phyloP scores from a whole-genome alignment of 2,797 vertebrate species.

The Scomberomorus guttatus region DNA sequence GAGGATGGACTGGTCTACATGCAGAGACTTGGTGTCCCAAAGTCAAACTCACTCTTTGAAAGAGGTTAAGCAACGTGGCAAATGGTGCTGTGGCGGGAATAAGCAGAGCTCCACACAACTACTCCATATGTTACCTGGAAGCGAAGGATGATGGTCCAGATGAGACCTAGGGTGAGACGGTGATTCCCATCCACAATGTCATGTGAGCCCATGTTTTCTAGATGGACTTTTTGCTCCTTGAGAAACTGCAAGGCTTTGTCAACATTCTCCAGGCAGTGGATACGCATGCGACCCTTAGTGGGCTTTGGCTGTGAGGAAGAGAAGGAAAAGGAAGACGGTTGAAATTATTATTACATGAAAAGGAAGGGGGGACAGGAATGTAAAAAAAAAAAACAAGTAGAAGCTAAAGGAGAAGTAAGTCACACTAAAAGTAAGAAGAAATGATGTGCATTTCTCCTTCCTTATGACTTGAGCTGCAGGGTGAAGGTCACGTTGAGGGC shows the following conservation, averaged over 20 bases:
- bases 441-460: conserved; percentile 17
- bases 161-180: conserved; percentile 93
- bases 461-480: conserved; percentile 27
- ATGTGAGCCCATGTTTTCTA: conserved; percentile 97
- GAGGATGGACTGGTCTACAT: conserved; percentile 24
- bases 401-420: conserved; percentile 14
- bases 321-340: conserved; percentile 28
- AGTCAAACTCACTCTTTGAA: conserved; percentile 3
- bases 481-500: conserved; percentile 41
- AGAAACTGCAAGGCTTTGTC: conserved; percentile 96
- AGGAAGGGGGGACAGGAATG: background rate
- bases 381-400: conserved; percentile 25
- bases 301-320: conserved; percentile 89
- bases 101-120: background rate
- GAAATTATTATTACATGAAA: conserved; percentile 6
- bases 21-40: conserved; percentile 49
- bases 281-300: conserved; percentile 95
- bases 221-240: conserved; percentile 94
- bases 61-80: conserved; percentile 17
- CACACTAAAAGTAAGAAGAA: conserved; percentile 26
- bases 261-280: conserved; percentile 96
- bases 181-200: conserved; percentile 97
- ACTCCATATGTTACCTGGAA: conserved; percentile 88
- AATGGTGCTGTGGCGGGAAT: conserved; percentile 4
- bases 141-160: conserved; percentile 96